Evolutionary conservation across 2,113 vertebrate genomes (phyloP).

Genomic region (Entosphenus tridentatus): DNA sequence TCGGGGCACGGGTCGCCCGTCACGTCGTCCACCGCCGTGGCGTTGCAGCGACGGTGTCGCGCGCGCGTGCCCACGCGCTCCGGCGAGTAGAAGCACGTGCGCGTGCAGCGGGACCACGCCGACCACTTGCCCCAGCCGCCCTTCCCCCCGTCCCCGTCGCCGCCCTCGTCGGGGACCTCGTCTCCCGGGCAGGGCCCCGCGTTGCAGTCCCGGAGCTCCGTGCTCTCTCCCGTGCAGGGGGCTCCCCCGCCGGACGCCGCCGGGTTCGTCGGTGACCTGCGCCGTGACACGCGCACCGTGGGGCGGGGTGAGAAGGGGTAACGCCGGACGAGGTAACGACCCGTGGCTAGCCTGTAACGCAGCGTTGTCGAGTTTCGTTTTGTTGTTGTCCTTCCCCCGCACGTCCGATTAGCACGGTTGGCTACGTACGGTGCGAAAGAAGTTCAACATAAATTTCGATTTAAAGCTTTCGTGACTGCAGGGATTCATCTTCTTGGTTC

Average conservation of each 20-base stretch:
- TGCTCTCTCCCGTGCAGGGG: conserved; percentile 31
- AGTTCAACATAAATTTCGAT: no score
- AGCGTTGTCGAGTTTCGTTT: no score
- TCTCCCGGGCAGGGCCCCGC: conserved; percentile 27
- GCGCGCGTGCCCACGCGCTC: conserved; percentile 24
- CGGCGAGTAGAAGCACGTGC: conserved; percentile 35
- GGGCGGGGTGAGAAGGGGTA: no score
- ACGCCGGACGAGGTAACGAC: no score
- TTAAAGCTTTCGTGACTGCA: no score
- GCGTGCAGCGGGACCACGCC: conserved; percentile 46
- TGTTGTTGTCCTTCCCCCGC: no score
- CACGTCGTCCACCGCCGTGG: background rate
- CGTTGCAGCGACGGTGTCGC: conserved; percentile 33
- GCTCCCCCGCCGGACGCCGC: conserved; percentile 15
- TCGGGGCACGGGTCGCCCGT: conserved; percentile 19
- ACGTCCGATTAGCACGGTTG: no score
- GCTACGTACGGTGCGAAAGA: no score
- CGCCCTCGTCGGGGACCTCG: rapidly evolving
- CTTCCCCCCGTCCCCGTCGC: background rate
- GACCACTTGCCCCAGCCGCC: conserved; percentile 33
- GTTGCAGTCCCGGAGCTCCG: conserved; percentile 31
- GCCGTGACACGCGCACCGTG: no score
- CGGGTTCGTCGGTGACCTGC: conserved; percentile 35
- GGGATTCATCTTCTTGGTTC: no score
- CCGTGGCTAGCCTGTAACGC: no score